Evolutionary conservation across 2,113 vertebrate species (phyloP).

Genomic region (Orcinus orca): DNA sequence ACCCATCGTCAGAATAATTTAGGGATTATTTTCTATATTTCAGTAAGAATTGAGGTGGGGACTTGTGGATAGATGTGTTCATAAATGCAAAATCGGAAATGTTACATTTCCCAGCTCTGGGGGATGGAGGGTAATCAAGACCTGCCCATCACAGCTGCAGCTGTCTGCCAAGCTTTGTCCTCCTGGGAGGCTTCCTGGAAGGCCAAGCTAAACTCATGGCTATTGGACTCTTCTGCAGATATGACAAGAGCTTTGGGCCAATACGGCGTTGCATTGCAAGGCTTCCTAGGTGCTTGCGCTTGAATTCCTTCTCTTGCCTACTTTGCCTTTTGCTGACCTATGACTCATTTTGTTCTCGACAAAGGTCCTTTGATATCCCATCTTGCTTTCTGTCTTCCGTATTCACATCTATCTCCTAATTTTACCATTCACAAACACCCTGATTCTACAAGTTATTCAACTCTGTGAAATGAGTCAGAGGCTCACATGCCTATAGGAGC

Average conservation of each 20-base stretch:
- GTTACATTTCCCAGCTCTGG: too few species aligned
- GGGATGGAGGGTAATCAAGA: neutral
- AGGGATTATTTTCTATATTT: neutral
- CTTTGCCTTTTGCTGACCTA: neutral
- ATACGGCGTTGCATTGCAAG: neutral
- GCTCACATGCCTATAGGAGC: too few species aligned
- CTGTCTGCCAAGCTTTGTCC: too few species aligned
- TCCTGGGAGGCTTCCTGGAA: neutral
- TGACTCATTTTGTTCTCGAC: neutral
- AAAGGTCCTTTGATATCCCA: neutral
- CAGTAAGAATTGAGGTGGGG: neutral
- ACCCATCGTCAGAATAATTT: neutral
- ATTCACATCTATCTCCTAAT: neutral
- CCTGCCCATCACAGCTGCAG: neutral
- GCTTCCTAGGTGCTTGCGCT: neutral
- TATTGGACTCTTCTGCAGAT: neutral
- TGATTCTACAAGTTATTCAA: neutral
- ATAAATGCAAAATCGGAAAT: neutral
- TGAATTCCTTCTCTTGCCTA: neutral
- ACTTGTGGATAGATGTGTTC: neutral
- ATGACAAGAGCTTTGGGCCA: neutral
- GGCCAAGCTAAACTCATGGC: fast-evolving
- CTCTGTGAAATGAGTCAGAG: neutral
- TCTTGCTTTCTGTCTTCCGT: neutral
- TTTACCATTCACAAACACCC: neutral